Conservation (phyloP, 1,140 invertebrate species). For the Bursaphelenchus mucronatus region DNA sequence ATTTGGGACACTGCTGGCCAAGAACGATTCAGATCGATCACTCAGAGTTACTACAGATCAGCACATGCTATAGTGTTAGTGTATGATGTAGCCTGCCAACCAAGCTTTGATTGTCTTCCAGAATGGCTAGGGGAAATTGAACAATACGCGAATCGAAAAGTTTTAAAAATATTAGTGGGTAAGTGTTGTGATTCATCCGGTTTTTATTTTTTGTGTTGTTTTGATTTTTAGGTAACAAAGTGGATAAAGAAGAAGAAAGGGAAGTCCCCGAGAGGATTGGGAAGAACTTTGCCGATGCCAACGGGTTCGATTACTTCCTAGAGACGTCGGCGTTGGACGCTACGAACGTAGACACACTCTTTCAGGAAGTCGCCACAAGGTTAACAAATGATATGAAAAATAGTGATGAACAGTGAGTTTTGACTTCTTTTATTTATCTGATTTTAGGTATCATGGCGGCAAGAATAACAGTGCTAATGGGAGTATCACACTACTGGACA, state of each 20-base stretch:
- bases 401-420: conserved; percentile 50
- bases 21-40: conserved; percentile 68
- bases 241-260: conserved; percentile 59
- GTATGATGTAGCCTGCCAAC: conserved; percentile 86
- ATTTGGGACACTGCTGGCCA: conserved; percentile 55
- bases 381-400: conserved; percentile 59
- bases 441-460: conserved; percentile 33
- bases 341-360: conserved; percentile 58
- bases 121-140: conserved; percentile 87
- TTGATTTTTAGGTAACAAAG: conserved; percentile 56
- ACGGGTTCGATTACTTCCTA: conserved; percentile 58
- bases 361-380: conserved; percentile 57
- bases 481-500: conserved; percentile 29
- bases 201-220: conserved; percentile 1
- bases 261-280: conserved; percentile 58
- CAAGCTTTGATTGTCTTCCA: conserved; percentile 80
- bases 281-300: conserved; percentile 55
- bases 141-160: conserved; percentile 59
- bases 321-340: conserved; percentile 59
- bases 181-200: conserved; percentile 20
- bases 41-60: conserved; percentile 66
- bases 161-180: conserved; percentile 59
- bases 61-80: conserved; percentile 70
- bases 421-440: neutral
- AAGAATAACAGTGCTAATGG: conserved; percentile 25